Evolutionary conservation across 2,113 vertebrate genomes (phyloP).

Genomic region (Pyxicephalus adspersus): DNA sequence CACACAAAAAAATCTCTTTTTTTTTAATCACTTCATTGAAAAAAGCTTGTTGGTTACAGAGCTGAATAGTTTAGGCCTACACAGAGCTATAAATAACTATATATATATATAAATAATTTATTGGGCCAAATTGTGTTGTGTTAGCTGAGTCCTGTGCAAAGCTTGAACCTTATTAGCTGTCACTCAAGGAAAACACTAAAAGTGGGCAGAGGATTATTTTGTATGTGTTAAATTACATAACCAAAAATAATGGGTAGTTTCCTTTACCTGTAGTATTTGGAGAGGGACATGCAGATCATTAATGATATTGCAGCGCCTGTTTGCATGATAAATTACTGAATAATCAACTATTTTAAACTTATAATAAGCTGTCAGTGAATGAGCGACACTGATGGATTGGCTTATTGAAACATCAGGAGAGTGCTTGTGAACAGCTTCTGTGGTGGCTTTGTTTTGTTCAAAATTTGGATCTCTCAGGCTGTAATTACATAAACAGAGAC

Average conservation of each 20-base stretch:
- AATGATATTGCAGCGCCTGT: not conserved
- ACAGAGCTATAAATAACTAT: too few relatives aligned
- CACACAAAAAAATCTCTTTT: too few relatives aligned
- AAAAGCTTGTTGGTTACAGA: too few relatives aligned
- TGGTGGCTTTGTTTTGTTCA: constrained; percentile 63
- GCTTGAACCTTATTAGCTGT: not conserved
- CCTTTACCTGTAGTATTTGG: not conserved
- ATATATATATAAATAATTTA: too few relatives aligned
- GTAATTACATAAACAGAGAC: constrained; percentile 90
- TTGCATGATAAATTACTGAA: constrained; percentile 7
- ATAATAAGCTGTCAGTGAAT: constrained; percentile 65
- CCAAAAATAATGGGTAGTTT: not conserved
- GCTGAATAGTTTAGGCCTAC: too few relatives aligned
- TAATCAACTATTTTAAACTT: constrained; percentile 53
- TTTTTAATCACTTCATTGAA: too few relatives aligned
- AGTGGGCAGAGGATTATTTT: not conserved
- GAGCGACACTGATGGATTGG: constrained; percentile 64
- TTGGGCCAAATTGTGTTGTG: too few relatives aligned
- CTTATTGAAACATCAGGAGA: constrained; percentile 55
- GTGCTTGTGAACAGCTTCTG: constrained; percentile 44
- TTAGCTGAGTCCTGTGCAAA: too few relatives aligned
- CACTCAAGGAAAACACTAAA: not conserved
- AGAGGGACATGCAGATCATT: not conserved
- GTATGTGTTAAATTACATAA: not conserved
- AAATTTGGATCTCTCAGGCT: constrained; percentile 65